Conservation (phyloP, 2,113 vertebrate genomes). For the Isichthys henryi region DNA sequence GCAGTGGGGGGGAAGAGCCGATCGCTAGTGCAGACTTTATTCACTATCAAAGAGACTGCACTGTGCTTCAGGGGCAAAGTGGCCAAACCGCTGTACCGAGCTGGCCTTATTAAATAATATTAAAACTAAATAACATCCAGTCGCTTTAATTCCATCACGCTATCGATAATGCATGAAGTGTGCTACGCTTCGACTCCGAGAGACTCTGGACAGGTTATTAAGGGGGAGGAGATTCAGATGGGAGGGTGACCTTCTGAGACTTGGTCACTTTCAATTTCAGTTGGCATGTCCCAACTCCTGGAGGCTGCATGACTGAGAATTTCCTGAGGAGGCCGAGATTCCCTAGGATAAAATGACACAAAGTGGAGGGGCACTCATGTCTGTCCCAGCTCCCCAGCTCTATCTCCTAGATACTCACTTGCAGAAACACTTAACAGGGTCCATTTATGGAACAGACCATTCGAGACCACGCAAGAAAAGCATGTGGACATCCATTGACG, state of each 20-base stretch:
- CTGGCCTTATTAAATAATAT: constrained; percentile 8
- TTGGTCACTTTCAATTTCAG: not conserved
- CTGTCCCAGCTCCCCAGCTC: not conserved
- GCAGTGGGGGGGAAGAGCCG: not conserved
- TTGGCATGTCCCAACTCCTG: not conserved
- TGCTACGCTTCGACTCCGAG: not conserved
- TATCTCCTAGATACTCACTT: not conserved
- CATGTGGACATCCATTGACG: not conserved
- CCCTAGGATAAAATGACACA: not conserved
- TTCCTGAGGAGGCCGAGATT: not conserved
- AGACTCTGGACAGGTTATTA: constrained; percentile 11
- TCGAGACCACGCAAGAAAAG: not conserved
- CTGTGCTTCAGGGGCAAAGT: not conserved
- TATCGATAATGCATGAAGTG: constrained; percentile 8
- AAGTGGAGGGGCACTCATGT: not conserved
- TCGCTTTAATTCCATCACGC: not conserved
- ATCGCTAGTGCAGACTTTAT: not conserved
- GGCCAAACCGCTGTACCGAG: not conserved
- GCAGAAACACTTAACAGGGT: not conserved
- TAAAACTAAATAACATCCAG: constrained; percentile 8
- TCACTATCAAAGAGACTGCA: not conserved
- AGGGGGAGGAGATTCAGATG: not conserved
- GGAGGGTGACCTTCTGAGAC: not conserved
- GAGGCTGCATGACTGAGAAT: no score
- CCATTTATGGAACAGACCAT: not conserved